Evolutionary conservation across 1,140 invertebrate genomes (phyloP).

Genomic region (Drosophila pachea): DNA sequence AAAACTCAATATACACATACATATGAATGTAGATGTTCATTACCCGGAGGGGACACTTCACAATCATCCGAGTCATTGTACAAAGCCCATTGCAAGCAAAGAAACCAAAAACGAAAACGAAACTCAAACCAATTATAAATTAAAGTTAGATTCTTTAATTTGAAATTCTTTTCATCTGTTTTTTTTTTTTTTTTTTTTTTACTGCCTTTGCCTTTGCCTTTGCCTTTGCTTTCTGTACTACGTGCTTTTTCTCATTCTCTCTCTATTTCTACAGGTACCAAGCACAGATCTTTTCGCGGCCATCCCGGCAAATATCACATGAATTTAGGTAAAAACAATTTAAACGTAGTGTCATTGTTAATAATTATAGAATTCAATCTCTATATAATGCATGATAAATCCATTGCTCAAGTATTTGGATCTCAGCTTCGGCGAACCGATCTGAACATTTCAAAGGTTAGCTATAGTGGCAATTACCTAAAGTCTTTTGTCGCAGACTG

Average conservation of each 20-base stretch:
- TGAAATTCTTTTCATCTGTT: background rate
- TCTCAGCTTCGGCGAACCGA: background rate
- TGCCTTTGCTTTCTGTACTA: slow-evolving; percentile 17
- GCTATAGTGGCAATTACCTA: too few species aligned
- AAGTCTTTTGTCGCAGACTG: too few species aligned
- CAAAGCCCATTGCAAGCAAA: slow-evolving; percentile 15
- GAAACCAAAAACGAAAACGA: background rate
- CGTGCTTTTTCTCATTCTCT: slow-evolving; percentile 52
- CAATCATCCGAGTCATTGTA: slow-evolving; percentile 37
- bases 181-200: too few species aligned
- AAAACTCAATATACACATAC: slow-evolving; percentile 9
- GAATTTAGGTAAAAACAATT: slow-evolving; percentile 75
- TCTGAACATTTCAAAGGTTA: too few species aligned
- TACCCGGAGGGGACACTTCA: slow-evolving; percentile 7
- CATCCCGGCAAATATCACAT: slow-evolving; percentile 78
- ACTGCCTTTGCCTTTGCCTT: too few species aligned
- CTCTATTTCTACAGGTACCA: slow-evolving; percentile 74
- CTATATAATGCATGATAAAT: slow-evolving; percentile 41
- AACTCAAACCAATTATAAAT: slow-evolving; percentile 4
- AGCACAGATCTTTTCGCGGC: slow-evolving; percentile 77
- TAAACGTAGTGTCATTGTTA: slow-evolving; percentile 60
- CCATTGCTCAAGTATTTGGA: background rate
- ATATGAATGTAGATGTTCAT: slow-evolving; percentile 30
- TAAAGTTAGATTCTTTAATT: slow-evolving; percentile 6
- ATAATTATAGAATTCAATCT: slow-evolving; percentile 50